Evolutionary conservation across 1,140 invertebrate species (phyloP).

Genomic region (Drosophila sturtevanti): DNA sequence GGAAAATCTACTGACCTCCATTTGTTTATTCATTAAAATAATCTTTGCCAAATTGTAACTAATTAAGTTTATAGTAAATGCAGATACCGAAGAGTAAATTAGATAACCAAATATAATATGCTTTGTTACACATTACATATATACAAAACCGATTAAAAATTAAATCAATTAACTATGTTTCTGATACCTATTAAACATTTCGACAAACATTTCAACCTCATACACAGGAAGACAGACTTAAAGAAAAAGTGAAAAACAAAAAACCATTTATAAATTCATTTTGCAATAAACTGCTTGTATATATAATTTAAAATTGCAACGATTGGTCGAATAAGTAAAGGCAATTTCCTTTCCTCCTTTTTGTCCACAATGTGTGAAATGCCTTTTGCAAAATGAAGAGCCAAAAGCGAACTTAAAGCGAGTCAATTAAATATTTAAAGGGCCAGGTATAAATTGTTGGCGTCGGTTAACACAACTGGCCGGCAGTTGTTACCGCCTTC

Average conservation of each 20-base stretch:
- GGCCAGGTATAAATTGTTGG: conserved; percentile 53
- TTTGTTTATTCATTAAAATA: too few relatives aligned
- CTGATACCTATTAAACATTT: too few relatives aligned
- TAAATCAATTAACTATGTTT: too few relatives aligned
- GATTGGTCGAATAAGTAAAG: not conserved
- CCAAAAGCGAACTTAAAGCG: conserved; percentile 4
- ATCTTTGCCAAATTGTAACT: too few relatives aligned
- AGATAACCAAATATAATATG: too few relatives aligned
- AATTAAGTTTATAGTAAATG: too few relatives aligned
- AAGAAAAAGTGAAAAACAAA: not conserved
- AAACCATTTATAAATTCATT: not conserved
- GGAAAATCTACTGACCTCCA: too few relatives aligned
- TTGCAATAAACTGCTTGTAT: not conserved
- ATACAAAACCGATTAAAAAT: too few relatives aligned
- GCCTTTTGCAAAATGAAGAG: not conserved
- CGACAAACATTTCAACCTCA: too few relatives aligned
- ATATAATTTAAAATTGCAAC: not conserved
- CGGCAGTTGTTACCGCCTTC: conserved; percentile 39
- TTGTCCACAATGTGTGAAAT: not conserved
- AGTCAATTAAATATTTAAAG: conserved; percentile 74
- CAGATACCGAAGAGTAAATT: too few relatives aligned
- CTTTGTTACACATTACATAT: too few relatives aligned
- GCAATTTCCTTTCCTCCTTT: not conserved
- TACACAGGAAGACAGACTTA: too few relatives aligned
- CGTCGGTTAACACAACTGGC: conserved; percentile 34